A percentile compares a stretch with the other conserved stretches of the same genome.
phyloP scores from a whole-genome alignment of 1,140 invertebrate species.

The Drosophila neocordata region DNA sequence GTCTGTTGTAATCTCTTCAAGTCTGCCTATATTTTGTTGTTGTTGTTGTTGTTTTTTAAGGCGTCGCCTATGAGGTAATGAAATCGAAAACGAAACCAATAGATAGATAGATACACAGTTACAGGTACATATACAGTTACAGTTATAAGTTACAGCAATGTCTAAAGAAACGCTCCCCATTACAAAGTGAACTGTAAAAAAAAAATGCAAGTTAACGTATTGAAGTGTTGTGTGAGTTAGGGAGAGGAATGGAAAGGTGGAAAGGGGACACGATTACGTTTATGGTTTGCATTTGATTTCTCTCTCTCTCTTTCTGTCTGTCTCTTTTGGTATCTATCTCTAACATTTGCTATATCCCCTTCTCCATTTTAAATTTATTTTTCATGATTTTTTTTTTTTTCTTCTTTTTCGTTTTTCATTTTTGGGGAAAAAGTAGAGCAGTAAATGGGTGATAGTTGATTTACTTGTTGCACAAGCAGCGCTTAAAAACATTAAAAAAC shows the following conservation, averaged over 20 bases:
- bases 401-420: constrained; percentile 33
- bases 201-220: constrained; percentile 69
- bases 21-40: constrained; percentile 15
- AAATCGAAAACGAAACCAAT: constrained; percentile 64
- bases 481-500: constrained; percentile 47
- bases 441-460: constrained; percentile 62
- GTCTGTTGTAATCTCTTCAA: constrained; percentile 69
- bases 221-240: constrained; percentile 48
- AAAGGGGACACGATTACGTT: constrained; percentile 38
- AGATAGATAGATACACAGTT: constrained; percentile 56
- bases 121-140: constrained; percentile 37
- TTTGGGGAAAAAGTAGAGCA: constrained; percentile 67
- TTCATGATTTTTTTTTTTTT: constrained; percentile 18
- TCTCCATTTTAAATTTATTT: constrained; percentile 47
- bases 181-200: constrained; percentile 10
- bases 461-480: constrained; percentile 73
- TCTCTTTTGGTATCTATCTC: not conserved
- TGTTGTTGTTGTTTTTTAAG: constrained; percentile 41
- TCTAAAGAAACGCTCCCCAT: constrained; percentile 13
- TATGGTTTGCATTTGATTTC: constrained; percentile 31
- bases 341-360: constrained; percentile 30
- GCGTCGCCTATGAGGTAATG: constrained; percentile 74
- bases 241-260: not conserved
- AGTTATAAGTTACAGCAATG: constrained; percentile 16
- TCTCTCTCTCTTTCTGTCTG: constrained; percentile 24